These are phyloP conservation scores for Misgurnus mizolepis DNA, from an alignment of 2,113 vertebrate genomes.

Conservation along the genomic window DNA sequence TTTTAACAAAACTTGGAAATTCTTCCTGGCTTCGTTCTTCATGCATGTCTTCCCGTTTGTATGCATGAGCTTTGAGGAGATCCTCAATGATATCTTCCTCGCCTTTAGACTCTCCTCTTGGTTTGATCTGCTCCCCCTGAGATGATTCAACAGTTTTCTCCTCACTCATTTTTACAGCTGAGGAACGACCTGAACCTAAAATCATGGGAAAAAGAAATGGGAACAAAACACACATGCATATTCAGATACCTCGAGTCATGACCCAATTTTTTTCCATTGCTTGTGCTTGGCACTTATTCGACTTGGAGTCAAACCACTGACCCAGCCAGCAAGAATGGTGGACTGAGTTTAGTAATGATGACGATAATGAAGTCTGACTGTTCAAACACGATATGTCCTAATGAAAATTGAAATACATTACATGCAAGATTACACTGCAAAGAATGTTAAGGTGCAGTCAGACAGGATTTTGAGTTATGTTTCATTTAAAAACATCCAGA, in stretches of 20 bases:
- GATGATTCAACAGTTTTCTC: conserved; percentile 58
- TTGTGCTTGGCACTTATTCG: neutral
- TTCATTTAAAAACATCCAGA: no score
- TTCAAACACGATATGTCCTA: neutral
- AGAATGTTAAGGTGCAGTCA: neutral
- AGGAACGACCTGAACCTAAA: conserved; percentile 76
- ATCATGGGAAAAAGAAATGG: conserved; percentile 43
- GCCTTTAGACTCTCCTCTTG: conserved; percentile 40
- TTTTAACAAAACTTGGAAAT: neutral
- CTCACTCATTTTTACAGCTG: conserved; percentile 70
- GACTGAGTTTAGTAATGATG: conserved; percentile 1
- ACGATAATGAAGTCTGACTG: conserved; percentile 8
- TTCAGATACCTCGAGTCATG: neutral
- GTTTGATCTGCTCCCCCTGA: conserved; percentile 60
- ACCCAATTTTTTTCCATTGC: neutral
- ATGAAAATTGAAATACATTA: neutral
- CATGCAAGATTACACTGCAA: neutral
- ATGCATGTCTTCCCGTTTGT: neutral
- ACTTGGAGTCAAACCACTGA: conserved; percentile 24
- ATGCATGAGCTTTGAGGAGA: conserved; percentile 57
- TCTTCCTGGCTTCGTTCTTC: neutral
- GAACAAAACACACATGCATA: neutral
- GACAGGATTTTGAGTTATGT: no score
- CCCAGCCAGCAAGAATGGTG: neutral
- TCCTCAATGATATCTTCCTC: conserved; percentile 70